These are phyloP conservation scores for Platycercus adscitus DNA, from an alignment of 2,113 vertebrate species.

Conservation along the genomic window DNA sequence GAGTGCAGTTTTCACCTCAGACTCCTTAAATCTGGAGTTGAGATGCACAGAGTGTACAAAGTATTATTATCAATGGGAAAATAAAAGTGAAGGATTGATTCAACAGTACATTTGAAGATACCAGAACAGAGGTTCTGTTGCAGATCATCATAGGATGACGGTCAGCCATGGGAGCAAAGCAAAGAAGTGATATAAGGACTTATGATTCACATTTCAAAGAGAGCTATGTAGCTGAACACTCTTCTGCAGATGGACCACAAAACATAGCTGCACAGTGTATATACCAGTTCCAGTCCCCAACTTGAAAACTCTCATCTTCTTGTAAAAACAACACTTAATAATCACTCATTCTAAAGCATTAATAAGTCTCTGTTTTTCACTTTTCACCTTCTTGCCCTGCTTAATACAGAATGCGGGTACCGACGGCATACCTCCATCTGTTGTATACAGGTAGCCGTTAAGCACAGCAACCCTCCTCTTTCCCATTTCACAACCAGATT, in stretches of 20 bases:
- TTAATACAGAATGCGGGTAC: neutral
- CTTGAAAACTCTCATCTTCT: neutral
- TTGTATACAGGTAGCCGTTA: rapidly evolving
- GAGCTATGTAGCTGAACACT: neutral
- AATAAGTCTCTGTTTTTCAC: neutral
- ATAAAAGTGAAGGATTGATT: neutral
- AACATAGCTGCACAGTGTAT: neutral
- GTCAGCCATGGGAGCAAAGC: neutral
- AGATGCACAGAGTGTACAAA: neutral
- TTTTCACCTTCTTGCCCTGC: neutral
- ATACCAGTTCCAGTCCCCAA: neutral
- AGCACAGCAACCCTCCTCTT: neutral
- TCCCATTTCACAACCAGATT: neutral
- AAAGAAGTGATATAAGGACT: neutral
- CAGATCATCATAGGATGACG: neutral
- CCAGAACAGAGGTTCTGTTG: neutral
- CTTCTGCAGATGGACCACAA: neutral
- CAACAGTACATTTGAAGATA: neutral
- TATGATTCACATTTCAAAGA: neutral
- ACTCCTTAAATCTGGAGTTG: neutral
- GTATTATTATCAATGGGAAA: neutral
- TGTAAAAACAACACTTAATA: neutral
- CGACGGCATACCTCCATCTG: neutral
- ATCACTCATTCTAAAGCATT: neutral
- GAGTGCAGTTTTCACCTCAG: neutral